Evolutionary conservation across 2,888 invertebrate species (phyloP), one percentile per base, ranked within the genome.

Genomic region (Torymus tubicola): DNA sequence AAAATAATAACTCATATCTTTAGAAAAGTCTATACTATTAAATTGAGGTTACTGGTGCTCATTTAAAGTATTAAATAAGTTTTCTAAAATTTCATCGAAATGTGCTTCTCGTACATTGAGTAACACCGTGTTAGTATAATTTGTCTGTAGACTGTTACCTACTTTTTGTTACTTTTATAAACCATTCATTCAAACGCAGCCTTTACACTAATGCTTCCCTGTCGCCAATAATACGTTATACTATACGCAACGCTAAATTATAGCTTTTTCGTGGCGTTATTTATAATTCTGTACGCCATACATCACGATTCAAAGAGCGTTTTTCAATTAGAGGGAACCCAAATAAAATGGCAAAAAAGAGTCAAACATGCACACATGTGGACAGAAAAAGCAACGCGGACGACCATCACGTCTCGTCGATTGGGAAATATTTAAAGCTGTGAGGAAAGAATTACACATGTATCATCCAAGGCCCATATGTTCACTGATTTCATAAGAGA

Each of bases 401-500:
- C 2, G 58, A 16, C 12, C 58, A 31, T 52, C 18, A 63, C 21
- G 31, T 31, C 14, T n/a, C 55, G 57, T 1, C 60, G 42, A n/a
- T 16, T 16, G 58, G 55, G 61, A 78, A 73, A 81, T 71, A 74
- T 81, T 74, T 71, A 78, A 67, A 74, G 77, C 77, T 65, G 16
- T 73, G 72, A 14, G 57, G 60, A 75, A 73, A 81, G 81, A 78
- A 79, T 81, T 76, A 73, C 76, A 31, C 70, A 68, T 76, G 81
- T 69, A 77, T 81, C 81, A 73, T 70, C 18, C 71, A 63, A 53
- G 14, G 13, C 12, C 18, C 69, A 21, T 50, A 67, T 57, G 61
- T 53, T 53, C n/a, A 68, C 18, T 53, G 53, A 68, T 72, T 67
- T 57, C 69, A 70, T 52, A 53, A 74, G 75, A 65, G 81, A 31